These are phyloP conservation scores for Anastatus disparis DNA, from an alignment of 1,140 invertebrate genomes.

Conservation along the genomic window DNA sequence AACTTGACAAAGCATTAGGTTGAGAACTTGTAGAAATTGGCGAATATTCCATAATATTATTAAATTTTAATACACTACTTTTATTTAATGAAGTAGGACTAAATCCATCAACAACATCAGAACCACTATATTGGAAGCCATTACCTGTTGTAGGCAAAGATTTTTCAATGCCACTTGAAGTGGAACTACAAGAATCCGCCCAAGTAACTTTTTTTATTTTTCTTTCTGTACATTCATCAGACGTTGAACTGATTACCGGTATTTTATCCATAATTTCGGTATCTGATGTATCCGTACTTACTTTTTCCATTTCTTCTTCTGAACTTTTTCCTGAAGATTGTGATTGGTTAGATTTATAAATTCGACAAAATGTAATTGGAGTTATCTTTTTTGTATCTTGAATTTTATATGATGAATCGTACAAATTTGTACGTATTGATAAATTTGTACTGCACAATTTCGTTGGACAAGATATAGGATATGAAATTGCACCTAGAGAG, in stretches of 20 bases:
- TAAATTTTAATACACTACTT: conserved; percentile 1
- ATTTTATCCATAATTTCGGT: not conserved
- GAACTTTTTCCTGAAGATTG: conserved; percentile 21
- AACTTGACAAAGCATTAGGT: conserved; percentile 11
- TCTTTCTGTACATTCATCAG: conserved; percentile 15
- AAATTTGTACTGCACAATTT: conserved; percentile 58
- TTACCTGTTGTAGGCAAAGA: conserved; percentile 4
- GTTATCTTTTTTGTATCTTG: conserved; percentile 50
- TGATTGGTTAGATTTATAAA: conserved; percentile 39
- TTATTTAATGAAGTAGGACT: conserved; percentile 8
- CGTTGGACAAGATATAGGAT: conserved; percentile 32
- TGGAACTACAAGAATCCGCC: conserved; percentile 21
- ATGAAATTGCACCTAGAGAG: conserved; percentile 8
- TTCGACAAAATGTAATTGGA: conserved; percentile 44
- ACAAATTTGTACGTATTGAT: conserved; percentile 60
- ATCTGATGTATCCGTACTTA: not conserved
- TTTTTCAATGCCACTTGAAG: conserved; percentile 13
- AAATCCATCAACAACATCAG: conserved; percentile 27
- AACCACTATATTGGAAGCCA: conserved; percentile 24
- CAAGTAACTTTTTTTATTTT: conserved; percentile 39
- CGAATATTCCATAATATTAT: not conserved
- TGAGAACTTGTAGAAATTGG: not conserved
- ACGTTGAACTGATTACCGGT: not conserved
- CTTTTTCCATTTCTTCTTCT: conserved; percentile 22
- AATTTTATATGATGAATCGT: conserved; percentile 53